These are phyloP conservation scores for Temnopleurus reevesii DNA, from an alignment of 53 echinoderm and acorn worm genomes.

Conservation along the genomic window DNA sequence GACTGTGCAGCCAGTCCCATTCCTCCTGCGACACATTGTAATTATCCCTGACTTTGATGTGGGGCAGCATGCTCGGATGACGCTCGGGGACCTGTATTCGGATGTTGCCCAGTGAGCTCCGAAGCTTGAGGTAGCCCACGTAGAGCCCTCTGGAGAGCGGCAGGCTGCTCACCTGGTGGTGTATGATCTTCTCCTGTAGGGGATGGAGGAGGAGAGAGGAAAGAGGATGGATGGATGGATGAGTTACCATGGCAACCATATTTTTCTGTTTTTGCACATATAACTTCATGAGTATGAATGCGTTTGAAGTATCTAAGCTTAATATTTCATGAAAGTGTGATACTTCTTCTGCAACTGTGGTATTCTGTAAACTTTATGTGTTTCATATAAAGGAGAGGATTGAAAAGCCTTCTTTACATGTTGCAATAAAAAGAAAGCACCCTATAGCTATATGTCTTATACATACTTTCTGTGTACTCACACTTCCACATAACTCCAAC, in stretches of 20 bases:
- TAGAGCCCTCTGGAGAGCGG: conserved; percentile 87
- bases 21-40: conserved; percentile 95
- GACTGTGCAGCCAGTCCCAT: conserved; percentile 96
- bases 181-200: conserved; percentile 92
- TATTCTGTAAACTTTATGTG: no score
- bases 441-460: no score
- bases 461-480: no score
- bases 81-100: conserved; percentile 94
- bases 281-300: no score
- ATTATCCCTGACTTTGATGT: conserved; percentile 91
- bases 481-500: no score
- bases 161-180: conserved; percentile 80
- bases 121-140: conserved; percentile 89
- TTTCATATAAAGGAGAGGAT: no score
- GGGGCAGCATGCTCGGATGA: conserved; percentile 90
- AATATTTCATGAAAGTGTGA: no score
- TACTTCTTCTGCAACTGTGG: no score
- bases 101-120: conserved; percentile 96
- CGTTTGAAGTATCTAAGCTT: no score
- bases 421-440: no score
- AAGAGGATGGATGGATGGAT: background rate
- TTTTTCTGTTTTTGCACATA: no score
- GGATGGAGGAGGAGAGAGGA: background rate
- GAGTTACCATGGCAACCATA: background rate
- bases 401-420: no score